Conservation (phyloP, 2,888 invertebrate genomes). For the Drosophila melanosoma region DNA sequence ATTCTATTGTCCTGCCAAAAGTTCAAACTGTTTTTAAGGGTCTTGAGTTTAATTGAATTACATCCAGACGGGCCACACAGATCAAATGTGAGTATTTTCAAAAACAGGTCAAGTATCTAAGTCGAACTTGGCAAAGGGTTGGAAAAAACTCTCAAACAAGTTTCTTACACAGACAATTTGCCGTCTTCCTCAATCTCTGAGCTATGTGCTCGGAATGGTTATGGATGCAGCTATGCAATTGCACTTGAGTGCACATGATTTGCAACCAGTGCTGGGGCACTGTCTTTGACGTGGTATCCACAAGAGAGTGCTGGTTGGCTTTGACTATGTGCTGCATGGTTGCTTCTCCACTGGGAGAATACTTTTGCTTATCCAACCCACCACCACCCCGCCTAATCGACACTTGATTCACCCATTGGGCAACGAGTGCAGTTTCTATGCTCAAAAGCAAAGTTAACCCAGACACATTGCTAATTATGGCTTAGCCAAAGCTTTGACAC, state of each 20-base stretch:
- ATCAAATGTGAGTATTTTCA: constrained; percentile 15
- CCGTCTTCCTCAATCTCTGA: neutral
- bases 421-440: neutral
- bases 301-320: neutral
- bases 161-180: constrained; percentile 20
- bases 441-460: constrained; percentile 7
- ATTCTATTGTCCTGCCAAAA: neutral
- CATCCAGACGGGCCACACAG: constrained; percentile 36
- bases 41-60: constrained; percentile 33
- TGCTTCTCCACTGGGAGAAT: neutral
- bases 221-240: constrained; percentile 40
- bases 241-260: constrained; percentile 56
- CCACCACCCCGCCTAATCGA: constrained; percentile 9
- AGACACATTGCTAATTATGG: constrained; percentile 50
- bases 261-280: neutral
- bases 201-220: neutral
- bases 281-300: constrained; percentile 42
- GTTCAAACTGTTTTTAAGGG: neutral
- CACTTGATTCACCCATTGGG: constrained; percentile 5
- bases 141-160: constrained; percentile 5
- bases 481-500: constrained; percentile 44
- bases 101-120: constrained; percentile 67
- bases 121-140: constrained; percentile 56
- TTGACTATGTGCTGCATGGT: neutral
- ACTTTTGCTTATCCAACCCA: constrained; percentile 3